phyloP scores from a whole-genome alignment of 2,888 invertebrate genomes.

The Lithophane leautieri region DNA sequence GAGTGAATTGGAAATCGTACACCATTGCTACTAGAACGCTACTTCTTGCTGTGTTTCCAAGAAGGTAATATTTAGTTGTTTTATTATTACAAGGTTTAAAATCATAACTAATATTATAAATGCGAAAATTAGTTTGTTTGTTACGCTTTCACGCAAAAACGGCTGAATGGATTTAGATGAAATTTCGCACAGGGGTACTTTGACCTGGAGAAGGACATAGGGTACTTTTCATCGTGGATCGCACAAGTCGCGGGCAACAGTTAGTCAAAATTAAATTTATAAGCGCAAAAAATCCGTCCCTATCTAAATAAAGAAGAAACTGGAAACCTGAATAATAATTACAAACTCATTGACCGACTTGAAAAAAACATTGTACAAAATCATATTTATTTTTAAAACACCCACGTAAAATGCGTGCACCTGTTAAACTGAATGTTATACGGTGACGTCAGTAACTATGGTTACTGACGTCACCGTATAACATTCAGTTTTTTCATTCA shows the following conservation, averaged over 20 bases:
- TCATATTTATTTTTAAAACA: not conserved
- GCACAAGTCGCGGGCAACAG: no score
- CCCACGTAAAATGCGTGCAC: constrained; percentile 3
- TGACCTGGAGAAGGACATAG: no score
- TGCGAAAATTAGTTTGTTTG: no score
- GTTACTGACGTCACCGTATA: no score
- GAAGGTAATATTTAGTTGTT: constrained; percentile 74
- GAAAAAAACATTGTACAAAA: not conserved
- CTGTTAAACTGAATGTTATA: not conserved
- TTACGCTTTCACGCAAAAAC: no score
- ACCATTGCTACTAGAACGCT: constrained; percentile 87
- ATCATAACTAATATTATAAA: not conserved
- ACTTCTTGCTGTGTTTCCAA: constrained; percentile 85
- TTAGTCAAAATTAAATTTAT: not conserved
- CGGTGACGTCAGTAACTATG: not conserved
- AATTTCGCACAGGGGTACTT: no score
- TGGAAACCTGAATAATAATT: not conserved
- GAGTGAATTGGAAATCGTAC: constrained; percentile 87
- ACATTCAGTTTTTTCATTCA: no score
- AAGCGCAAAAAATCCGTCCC: not conserved
- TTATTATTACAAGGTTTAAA: not conserved
- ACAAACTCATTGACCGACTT: not conserved
- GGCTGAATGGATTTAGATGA: no score
- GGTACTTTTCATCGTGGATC: no score
- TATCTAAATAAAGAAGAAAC: not conserved